Percentiles rank a stretch among this genome's conserved stretches.
Evolutionary conservation across 2,797 vertebrate species (phyloP).

Genomic region (Rhincodon typus): DNA sequence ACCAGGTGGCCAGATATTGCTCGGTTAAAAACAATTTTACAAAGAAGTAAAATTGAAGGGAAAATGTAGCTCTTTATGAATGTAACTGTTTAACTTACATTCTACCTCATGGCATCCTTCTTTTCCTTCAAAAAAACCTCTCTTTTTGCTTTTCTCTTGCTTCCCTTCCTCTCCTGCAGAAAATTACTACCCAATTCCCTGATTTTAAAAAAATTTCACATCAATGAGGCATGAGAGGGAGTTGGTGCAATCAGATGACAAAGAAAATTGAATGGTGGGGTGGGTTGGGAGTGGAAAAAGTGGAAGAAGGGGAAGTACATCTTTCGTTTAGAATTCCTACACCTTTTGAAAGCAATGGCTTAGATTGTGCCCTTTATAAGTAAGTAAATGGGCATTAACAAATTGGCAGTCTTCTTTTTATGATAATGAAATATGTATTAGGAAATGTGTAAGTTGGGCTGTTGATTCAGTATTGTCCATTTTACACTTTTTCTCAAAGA

Average conservation of each 20-base stretch:
- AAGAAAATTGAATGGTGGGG: not conserved
- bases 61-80: not conserved
- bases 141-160: too few species aligned
- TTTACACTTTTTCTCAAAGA: not conserved
- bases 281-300: not conserved
- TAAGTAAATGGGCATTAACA: not conserved
- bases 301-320: not conserved
- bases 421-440: not conserved
- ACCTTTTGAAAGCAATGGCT: not conserved
- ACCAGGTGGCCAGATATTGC: not conserved
- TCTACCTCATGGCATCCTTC: not conserved
- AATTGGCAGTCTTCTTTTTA: not conserved
- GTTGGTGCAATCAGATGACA: not conserved
- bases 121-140: not conserved
- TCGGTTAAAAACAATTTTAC: not conserved
- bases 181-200: not conserved
- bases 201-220: not conserved
- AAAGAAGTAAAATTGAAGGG: not conserved
- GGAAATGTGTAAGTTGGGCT: not conserved
- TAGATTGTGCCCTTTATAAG: not conserved
- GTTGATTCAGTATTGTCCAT: not conserved
- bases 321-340: not conserved
- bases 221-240: not conserved
- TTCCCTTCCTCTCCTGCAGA: not conserved
- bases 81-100: not conserved